Conservation (phyloP, 2,888 invertebrate species). For the Drosophila parthenogenetica region DNA sequence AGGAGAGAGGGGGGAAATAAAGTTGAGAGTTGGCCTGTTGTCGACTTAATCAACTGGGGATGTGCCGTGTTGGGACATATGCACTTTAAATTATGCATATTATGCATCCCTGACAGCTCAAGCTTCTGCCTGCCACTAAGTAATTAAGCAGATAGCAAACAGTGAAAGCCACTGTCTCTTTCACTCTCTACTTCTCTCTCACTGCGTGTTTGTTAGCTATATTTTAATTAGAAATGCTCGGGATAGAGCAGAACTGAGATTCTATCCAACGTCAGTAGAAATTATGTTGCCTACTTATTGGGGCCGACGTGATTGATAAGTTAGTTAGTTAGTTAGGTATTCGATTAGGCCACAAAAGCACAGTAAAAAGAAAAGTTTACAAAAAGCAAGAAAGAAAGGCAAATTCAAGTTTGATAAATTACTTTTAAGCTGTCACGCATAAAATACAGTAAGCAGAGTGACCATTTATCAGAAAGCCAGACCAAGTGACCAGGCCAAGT, state of each 20-base stretch:
- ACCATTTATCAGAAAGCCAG: slow-evolving; percentile 68
- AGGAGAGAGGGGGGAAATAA: not conserved
- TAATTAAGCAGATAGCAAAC: slow-evolving; percentile 76
- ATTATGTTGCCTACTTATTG: slow-evolving; percentile 34
- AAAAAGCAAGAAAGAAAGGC: slow-evolving; percentile 21
- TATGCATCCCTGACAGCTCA: slow-evolving; percentile 33
- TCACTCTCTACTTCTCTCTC: not conserved
- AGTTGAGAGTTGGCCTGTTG: slow-evolving; percentile 47
- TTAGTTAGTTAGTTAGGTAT: slow-evolving; percentile 38
- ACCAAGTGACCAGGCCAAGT: slow-evolving; percentile 26
- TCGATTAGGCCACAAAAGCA: slow-evolving; percentile 25
- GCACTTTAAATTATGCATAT: slow-evolving; percentile 78
- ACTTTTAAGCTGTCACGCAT: slow-evolving; percentile 72
- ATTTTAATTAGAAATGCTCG: slow-evolving; percentile 73
- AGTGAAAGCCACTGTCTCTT: slow-evolving; percentile 8
- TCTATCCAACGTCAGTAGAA: slow-evolving; percentile 27
- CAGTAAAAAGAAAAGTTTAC: not conserved
- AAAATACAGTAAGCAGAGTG: slow-evolving; percentile 26
- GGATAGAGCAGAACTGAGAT: slow-evolving; percentile 25
- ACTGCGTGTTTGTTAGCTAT: slow-evolving; percentile 20
- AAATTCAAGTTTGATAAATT: slow-evolving; percentile 66
- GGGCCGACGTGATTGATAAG: slow-evolving; percentile 69
- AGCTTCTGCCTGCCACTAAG: slow-evolving; percentile 52
- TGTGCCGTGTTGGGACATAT: slow-evolving; percentile 53
- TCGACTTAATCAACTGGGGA: slow-evolving; percentile 75